A percentile compares a stretch with the other conserved stretches of the same genome.
Conservation (phyloP, 2,888 invertebrate species). For the Apodemia mormo region DNA sequence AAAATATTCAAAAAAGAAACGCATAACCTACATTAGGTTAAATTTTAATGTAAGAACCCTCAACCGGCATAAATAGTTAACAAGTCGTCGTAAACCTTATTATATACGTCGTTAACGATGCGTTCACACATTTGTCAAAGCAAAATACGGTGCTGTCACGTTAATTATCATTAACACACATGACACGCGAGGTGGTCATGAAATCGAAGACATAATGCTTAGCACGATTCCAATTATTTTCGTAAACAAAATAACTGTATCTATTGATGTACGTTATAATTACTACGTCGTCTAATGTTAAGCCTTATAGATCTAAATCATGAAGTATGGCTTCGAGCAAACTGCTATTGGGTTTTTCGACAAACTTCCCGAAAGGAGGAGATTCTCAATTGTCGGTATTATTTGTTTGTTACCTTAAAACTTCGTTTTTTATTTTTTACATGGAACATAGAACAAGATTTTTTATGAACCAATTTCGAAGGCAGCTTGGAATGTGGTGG, state of each 20-base stretch:
- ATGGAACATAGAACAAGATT: too few species aligned
- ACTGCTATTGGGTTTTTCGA: too few species aligned
- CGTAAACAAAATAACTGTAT: conserved; percentile 1
- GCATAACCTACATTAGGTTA: background rate
- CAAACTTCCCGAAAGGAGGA: too few species aligned
- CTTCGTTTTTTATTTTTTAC: too few species aligned
- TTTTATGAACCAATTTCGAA: too few species aligned
- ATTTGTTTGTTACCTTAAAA: too few species aligned
- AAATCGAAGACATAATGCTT: conserved; percentile 14
- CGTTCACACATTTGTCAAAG: conserved; percentile 15
- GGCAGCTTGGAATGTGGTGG: too few species aligned
- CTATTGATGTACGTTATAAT: background rate
- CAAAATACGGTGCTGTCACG: conserved; percentile 9
- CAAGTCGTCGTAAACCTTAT: background rate
- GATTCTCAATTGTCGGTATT: too few species aligned
- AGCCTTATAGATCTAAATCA: too few species aligned
- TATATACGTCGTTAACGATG: conserved; percentile 5
- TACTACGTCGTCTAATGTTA: too few species aligned
- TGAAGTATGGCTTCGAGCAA: too few species aligned
- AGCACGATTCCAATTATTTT: conserved; percentile 6
- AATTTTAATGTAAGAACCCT: background rate
- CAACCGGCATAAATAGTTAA: background rate
- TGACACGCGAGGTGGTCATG: conserved; percentile 11
- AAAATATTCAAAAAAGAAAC: too few species aligned
- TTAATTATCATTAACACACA: conserved; percentile 11